Evolutionary conservation across 2,113 vertebrate species (phyloP).

Genomic region (Nesoenas mayeri): DNA sequence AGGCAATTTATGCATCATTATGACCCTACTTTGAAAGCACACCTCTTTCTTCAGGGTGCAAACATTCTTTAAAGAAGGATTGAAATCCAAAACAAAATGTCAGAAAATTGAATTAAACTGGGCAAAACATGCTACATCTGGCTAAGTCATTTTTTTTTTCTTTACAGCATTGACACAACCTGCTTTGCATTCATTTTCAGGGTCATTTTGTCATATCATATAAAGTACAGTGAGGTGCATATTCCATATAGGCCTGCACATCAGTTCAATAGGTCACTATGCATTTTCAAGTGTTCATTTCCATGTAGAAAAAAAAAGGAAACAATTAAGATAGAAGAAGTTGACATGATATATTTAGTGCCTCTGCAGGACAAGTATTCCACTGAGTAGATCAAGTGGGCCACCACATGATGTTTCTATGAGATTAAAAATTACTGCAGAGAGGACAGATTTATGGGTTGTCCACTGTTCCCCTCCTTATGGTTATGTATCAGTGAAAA

Average conservation of each 20-base stretch:
- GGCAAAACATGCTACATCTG: not conserved
- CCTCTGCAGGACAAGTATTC: not conserved
- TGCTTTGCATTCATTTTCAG: not conserved
- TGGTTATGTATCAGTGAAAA: not conserved
- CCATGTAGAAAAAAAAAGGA: not conserved
- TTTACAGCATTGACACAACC: not conserved
- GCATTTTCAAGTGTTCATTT: not conserved
- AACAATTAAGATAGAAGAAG: not conserved
- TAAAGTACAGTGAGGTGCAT: not conserved
- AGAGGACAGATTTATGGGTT: not conserved
- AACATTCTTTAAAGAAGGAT: not conserved
- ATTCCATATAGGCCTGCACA: not conserved
- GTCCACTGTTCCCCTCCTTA: not conserved
- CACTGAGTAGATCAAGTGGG: not conserved
- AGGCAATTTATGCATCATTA: not conserved
- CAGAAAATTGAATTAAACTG: not conserved
- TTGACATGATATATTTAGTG: not conserved
- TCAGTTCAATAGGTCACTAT: not conserved
- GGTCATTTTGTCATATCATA: not conserved
- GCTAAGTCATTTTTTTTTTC: not conserved
- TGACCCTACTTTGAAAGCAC: not conserved
- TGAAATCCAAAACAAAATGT: not conserved
- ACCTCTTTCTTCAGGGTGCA: not conserved
- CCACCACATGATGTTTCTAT: not conserved
- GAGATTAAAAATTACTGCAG: constrained; percentile 11